Conservation (phyloP, 2,113 vertebrate genomes). For the Scatophagus argus region DNA sequence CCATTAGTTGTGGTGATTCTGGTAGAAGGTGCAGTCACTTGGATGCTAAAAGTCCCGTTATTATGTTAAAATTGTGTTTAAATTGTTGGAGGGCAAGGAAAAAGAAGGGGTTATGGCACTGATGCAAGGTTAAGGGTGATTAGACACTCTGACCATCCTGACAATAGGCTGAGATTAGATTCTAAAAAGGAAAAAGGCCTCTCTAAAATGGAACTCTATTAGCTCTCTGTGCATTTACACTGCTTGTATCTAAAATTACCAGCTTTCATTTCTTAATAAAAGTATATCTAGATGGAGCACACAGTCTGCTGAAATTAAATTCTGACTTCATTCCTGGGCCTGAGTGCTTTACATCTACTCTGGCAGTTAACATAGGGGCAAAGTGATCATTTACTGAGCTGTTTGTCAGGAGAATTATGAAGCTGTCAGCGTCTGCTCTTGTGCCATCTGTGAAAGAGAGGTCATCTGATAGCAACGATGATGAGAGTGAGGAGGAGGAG, state of each 20-base stretch:
- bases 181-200: constrained; percentile 39
- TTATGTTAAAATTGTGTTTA: constrained; percentile 79
- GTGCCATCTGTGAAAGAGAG: constrained; percentile 53
- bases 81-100: constrained; percentile 70
- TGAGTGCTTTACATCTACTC: constrained; percentile 44
- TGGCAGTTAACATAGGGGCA: constrained; percentile 32
- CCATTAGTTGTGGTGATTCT: constrained; percentile 87
- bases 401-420: constrained; percentile 70
- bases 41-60: constrained; percentile 79
- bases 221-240: constrained; percentile 51
- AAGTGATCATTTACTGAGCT: constrained; percentile 65
- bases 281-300: constrained; percentile 52
- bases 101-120: constrained; percentile 61
- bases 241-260: constrained; percentile 58
- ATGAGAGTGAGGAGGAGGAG: constrained; percentile 62
- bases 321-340: constrained; percentile 42
- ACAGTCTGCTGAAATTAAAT: constrained; percentile 49
- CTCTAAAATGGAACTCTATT: constrained; percentile 57
- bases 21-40: constrained; percentile 80
- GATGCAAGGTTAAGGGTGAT: constrained; percentile 77
- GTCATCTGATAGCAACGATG: constrained; percentile 72
- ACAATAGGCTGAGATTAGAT: constrained; percentile 76
- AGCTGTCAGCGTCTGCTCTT: constrained; percentile 60
- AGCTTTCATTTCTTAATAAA: constrained; percentile 68
- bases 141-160: constrained; percentile 64